Evolutionary conservation across 2,888 invertebrate species (phyloP).

Genomic region (Hanleya hanleyi): DNA sequence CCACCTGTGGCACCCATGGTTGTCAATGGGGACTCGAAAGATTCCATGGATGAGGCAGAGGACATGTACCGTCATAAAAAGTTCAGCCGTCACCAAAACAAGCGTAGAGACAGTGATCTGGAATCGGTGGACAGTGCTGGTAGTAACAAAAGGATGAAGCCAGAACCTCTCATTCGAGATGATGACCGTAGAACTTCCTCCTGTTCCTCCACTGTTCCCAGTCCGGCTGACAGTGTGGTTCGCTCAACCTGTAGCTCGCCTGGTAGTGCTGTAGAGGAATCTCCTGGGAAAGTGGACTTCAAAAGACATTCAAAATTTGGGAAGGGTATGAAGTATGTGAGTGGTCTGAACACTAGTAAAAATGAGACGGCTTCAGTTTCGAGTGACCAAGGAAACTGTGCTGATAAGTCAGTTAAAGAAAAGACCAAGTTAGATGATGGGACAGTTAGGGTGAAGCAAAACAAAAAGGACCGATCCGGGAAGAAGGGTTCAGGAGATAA

Average conservation of each 20-base stretch:
- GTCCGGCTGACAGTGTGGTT: background rate
- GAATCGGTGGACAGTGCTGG: background rate
- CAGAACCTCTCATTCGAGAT: background rate
- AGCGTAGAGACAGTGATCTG: constrained; percentile 1
- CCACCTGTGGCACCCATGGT: background rate
- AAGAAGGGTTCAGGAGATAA: constrained; percentile 2
- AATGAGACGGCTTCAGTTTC: background rate
- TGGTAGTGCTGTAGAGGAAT: background rate
- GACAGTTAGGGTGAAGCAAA: background rate
- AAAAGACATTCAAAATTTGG: constrained; percentile 3
- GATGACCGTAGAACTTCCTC: background rate
- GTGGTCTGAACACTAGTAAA: background rate
- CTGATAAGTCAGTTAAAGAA: background rate
- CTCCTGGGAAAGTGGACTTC: background rate
- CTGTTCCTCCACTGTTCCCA: background rate
- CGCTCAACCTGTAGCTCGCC: background rate
- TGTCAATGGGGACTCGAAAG: background rate
- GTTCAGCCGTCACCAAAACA: background rate
- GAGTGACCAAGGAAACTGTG: background rate
- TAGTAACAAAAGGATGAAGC: background rate
- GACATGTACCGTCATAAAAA: constrained; percentile 1
- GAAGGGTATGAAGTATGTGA: constrained; percentile 2
- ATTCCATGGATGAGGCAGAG: background rate
- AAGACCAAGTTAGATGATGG: constrained; percentile 1
- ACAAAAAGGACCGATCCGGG: background rate